Evolutionary conservation across 2,113 vertebrate species (phyloP).

Genomic region (Sakesphorus luctuosus): DNA sequence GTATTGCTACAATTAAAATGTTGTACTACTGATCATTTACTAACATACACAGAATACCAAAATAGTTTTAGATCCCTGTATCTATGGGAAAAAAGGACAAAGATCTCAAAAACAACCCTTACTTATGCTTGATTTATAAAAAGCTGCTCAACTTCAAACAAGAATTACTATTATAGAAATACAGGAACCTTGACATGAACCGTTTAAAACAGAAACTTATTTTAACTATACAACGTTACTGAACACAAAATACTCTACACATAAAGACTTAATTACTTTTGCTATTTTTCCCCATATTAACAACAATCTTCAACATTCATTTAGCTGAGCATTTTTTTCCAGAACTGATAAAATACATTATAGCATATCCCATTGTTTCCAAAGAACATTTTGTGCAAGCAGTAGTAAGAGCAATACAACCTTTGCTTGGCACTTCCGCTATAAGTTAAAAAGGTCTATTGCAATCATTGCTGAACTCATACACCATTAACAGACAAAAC

Average conservation of each 20-base stretch:
- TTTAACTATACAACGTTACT: background rate
- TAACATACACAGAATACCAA: background rate
- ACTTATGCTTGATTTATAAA: background rate
- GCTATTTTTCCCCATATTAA: slow-evolving; percentile 29
- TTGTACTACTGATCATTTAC: background rate
- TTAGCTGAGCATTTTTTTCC: slow-evolving; percentile 12
- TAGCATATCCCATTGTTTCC: slow-evolving; percentile 56
- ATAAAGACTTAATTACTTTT: slow-evolving; percentile 26
- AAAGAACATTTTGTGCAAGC: slow-evolving; percentile 55
- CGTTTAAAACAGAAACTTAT: background rate
- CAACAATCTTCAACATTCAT: slow-evolving; percentile 57
- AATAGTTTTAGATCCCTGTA: background rate
- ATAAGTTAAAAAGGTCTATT: slow-evolving; percentile 51
- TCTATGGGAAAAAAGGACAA: background rate
- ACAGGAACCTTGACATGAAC: background rate
- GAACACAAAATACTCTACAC: slow-evolving; percentile 35
- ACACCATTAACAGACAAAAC: slow-evolving; percentile 50
- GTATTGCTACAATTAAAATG: background rate
- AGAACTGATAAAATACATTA: slow-evolving; percentile 60
- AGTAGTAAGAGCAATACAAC: slow-evolving; percentile 21
- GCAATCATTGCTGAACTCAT: slow-evolving; percentile 44
- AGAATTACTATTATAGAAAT: background rate
- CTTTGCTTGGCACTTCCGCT: background rate
- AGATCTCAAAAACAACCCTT: background rate
- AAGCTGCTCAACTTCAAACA: background rate